Evolutionary conservation across 2,888 invertebrate species (phyloP), one percentile per base, ranked within the genome.

Genomic region (Macrosoma leucophasiata): DNA sequence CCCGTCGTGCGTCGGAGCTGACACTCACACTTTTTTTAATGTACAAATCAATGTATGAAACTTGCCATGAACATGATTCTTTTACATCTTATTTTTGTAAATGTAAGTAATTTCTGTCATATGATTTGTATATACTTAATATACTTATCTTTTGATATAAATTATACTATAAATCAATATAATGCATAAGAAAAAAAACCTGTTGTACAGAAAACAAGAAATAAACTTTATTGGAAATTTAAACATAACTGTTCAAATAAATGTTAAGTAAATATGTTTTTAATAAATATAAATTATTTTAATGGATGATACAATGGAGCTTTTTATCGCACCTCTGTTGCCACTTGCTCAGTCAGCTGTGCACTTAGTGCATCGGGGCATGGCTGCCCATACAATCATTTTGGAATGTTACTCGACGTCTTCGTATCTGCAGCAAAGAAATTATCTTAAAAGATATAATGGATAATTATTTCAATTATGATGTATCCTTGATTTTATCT

Each of bases 361-460:
- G 36, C 37, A 33, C 36, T 29, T 31, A 28, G 18, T 29, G 43
- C 28, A 33, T 46, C 40, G 38, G 45, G 42, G 46, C 44, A 32
- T 33, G 36, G 40, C 23, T 19, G 22, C 13, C 46, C 33, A 43
- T 56, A 62, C 64, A 59, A 75, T 79, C 78, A 79, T 79, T 81
- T 79, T 73, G 79, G 78, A 77, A 81, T 78, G 76, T 77, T 81
- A 77, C 74, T 68, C 58, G 78, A 55, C 43, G 77, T 78, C 81
- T 81, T 81, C 77, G 73, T 75, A 64, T 81, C 81, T 79, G 81
- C 59, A 58, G 75, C 76, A 81, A 78, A 79, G 72, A 79, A 78
- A 76, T 62, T 69, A 67, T n/a, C n/a, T n/a, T n/a, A n/a, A n/a
- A n/a, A n/a, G n/a, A n/a, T n/a, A 68, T 63, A 52, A 54, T 58